These are phyloP conservation scores for Eupsilia transversa DNA, from an alignment of 2,888 invertebrate species.

Conservation along the genomic window DNA sequence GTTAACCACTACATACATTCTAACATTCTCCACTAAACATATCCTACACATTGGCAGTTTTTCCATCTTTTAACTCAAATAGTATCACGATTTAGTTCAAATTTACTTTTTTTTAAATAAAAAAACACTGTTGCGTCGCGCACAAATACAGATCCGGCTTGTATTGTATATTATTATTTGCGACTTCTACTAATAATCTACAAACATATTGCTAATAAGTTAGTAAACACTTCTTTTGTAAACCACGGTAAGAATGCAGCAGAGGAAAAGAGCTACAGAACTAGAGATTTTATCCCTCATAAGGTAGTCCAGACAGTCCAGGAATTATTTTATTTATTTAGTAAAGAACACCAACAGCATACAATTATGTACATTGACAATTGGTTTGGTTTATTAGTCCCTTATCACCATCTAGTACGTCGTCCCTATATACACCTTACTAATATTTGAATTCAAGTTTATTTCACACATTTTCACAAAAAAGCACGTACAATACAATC, in stretches of 20 bases:
- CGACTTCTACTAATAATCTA: neutral
- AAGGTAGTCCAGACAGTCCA: no score
- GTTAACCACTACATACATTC: neutral
- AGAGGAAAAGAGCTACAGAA: no score
- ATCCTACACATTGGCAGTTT: conserved; percentile 2
- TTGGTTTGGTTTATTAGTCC: no score
- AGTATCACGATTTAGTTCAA: neutral
- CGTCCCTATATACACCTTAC: no score
- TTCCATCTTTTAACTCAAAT: neutral
- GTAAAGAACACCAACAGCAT: no score
- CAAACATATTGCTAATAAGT: neutral
- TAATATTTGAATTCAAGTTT: no score
- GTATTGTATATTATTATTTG: neutral
- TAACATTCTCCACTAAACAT: conserved; percentile 2
- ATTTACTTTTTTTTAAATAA: neutral
- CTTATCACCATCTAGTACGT: no score
- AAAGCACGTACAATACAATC: no score
- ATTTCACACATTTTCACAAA: no score
- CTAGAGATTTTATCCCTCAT: no score
- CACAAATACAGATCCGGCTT: neutral
- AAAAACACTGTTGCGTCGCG: neutral
- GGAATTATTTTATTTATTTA: no score
- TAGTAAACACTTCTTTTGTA: neutral
- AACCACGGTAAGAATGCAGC: neutral
- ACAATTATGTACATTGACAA: no score